phyloP scores from a whole-genome alignment of 1,140 invertebrate species.

The Conus ventricosus region DNA sequence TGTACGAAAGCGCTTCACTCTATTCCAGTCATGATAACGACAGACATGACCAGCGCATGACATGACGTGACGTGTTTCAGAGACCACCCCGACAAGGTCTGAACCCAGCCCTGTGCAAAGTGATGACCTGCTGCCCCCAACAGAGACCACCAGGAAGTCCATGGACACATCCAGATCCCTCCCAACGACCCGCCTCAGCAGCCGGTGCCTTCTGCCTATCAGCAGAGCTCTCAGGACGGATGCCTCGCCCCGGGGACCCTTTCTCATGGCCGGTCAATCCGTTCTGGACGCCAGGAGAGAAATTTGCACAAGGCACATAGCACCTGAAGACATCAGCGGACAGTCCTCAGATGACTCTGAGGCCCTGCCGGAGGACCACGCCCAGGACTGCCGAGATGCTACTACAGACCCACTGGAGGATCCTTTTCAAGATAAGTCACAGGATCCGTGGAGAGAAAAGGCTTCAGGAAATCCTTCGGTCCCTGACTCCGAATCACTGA shows the following conservation, averaged over 20 bases:
- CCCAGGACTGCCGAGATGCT: no score
- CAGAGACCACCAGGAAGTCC: neutral
- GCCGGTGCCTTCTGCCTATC: conserved; percentile 14
- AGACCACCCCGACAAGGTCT: neutral
- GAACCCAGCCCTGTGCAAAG: neutral
- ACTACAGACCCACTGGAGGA: neutral
- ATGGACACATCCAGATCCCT: neutral
- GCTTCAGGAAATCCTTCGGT: neutral
- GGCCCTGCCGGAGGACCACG: neutral
- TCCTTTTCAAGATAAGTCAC: neutral
- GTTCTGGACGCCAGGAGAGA: neutral
- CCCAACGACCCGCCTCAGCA: neutral
- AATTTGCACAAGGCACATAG: neutral
- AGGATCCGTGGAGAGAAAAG: neutral
- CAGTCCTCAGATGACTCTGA: neutral
- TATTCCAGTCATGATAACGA: no score
- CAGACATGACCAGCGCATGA: no score
- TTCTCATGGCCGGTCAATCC: conserved; percentile 1
- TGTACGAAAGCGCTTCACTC: no score
- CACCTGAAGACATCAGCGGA: neutral
- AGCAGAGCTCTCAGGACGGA: conserved; percentile 4
- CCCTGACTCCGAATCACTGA: neutral
- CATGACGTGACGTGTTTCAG: no score
- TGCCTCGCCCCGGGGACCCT: neutral
- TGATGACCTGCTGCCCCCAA: neutral